Base-by-base conservation (phyloP, 1,140 invertebrate genomes). In the Drosophila lini region DNA sequence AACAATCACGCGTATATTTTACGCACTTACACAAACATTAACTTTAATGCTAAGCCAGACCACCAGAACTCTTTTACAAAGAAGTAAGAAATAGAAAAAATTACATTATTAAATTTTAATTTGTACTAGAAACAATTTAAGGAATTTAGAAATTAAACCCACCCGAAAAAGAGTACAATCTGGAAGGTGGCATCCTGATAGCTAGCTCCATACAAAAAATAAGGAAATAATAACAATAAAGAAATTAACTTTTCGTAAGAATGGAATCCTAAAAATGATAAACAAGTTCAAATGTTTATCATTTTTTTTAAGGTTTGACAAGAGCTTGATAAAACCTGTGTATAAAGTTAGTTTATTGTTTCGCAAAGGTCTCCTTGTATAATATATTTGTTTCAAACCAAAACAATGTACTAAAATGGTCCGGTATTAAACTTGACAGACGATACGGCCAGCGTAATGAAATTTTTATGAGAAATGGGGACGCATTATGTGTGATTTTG, bases 381-480 rank as follows among this genome's bases (percentile, higher is more conserved):
- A 41, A n/a, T n/a, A n/a, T n/a, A n/a, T n/a, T n/a, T 47, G 44
- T 22, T 6, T 13, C 16, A 16, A 47, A 47, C 59, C 59, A 50
- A 15, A 65, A 32, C 34, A 48, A 69, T 56, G 64, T 69, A 28
- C 41, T 16, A 44, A 57, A 56, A 45, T 40, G 32, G 19, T 8
- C 16, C 3, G 42, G 47, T 70, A 58, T 70, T 71, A 70, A 70
- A 71, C 38, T 64, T 47, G 42, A 36, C 50, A 57, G 41, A 68
- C 65, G 58, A 48, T 62, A 34, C 15, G 22, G 53, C 16, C 48
- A 50, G 67, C 42, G 76, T 76, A 79, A 83, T 80, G 76, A 80
- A 83, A 84, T 71, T 80, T 84, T 83, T 73, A 84, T 80, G 73
- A 80, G 81, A 84, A 77, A 78, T 70, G 60, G 68, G 63, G 34